Conservation (phyloP, 2,888 invertebrate species). For the Hypselothyrea guttata region DNA sequence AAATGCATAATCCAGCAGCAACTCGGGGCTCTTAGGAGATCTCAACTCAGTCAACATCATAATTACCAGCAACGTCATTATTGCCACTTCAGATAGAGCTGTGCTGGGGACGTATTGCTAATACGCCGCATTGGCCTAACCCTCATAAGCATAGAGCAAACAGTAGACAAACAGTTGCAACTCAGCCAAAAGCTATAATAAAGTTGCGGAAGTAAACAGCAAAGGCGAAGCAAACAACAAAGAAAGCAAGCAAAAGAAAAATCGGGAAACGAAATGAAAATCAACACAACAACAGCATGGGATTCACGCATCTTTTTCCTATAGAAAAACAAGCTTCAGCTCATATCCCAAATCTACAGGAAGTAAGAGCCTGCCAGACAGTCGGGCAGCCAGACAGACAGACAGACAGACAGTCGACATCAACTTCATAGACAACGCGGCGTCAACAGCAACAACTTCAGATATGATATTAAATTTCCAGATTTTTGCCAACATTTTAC, state of each 20-base stretch:
- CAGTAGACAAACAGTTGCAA: conserved; percentile 72
- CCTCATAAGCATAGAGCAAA: conserved; percentile 75
- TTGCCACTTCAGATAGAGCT: neutral
- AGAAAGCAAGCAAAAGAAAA: conserved; percentile 2
- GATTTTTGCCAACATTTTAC: conserved; percentile 17
- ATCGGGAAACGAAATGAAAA: conserved; percentile 69
- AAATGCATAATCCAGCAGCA: conserved; percentile 59
- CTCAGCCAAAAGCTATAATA: conserved; percentile 78
- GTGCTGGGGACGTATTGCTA: conserved; percentile 44
- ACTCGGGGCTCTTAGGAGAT: conserved; percentile 33
- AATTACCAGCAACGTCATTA: neutral
- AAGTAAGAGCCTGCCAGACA: conserved; percentile 25
- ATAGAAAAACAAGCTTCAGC: conserved; percentile 50
- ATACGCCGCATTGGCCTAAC: conserved; percentile 63
- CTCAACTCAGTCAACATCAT: conserved; percentile 15
- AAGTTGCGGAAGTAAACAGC: conserved; percentile 75
- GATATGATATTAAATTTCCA: conserved; percentile 77
- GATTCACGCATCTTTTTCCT: conserved; percentile 49
- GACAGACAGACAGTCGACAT: conserved; percentile 50
- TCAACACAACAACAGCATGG: conserved; percentile 58
- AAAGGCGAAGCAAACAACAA: conserved; percentile 53
- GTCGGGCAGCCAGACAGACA: conserved; percentile 41
- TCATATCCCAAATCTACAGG: neutral
- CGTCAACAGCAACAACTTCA: conserved; percentile 40
- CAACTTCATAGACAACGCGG: conserved; percentile 54